Evolutionary conservation across 2,797 vertebrate species (phyloP), one percentile per base, ranked within the genome.

Genomic region (Helostoma temminkii): DNA sequence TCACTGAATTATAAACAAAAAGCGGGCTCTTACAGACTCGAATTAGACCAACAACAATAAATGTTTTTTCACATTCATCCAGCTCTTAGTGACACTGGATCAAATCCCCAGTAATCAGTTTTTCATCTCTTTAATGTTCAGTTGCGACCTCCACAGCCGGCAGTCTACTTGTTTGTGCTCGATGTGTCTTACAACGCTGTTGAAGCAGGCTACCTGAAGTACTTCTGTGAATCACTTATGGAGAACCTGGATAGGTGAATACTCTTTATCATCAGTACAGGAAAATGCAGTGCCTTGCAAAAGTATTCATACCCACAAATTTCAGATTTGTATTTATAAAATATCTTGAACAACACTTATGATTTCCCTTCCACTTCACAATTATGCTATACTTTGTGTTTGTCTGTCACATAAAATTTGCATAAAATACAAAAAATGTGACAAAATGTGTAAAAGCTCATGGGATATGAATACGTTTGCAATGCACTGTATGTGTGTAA

Each of bases 111-210:
- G 22, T 46, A 6, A 25, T 47, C 2, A 3, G 32, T 62, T 4
- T 36, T 54, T 65, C 3, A 14, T 66, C 0, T 28, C 15, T 12
- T 10, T 16, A 52, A 9, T 55, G 21, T 54, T 42, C 52, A 99
- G 98, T 84, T 99, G 80, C 96, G 98, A 42, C 98, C 98, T 75
- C 98, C 98, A 83, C 98, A 98, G 75, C 97, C 98, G 0, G 96
- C 98, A 0, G 96, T 95, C 26, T 99, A 99, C 92, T 91, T 99
- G 76, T 99, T 98, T 92, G 95, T 98, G 56, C 91, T 99, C 72
- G 98, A 99, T 54, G 98, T 99, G 46, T 99, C 97, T 55, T 96
- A 99, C 83, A 98, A 97, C 22, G 98, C 97, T 11, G 94, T 99
- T 76, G 97, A 99, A 80, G 92, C 95, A 2, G 98, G 98, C 54